Conservation (phyloP, 2,797 vertebrate genomes). For the Cossypha dichroa region DNA sequence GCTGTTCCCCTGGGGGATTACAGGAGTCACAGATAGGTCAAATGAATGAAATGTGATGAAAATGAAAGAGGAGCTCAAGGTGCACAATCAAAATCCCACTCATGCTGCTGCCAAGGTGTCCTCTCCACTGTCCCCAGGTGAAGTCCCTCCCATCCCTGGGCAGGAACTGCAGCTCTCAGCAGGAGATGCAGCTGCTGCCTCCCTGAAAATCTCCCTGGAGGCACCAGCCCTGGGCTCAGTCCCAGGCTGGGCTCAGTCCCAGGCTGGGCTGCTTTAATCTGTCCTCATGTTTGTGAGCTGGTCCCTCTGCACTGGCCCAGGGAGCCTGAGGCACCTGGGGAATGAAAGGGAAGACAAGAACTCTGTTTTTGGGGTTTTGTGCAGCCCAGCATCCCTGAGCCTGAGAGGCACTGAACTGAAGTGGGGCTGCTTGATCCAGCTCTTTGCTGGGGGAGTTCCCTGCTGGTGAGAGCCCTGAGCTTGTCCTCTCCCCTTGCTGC, state of each 20-base stretch:
- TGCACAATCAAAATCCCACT: background rate
- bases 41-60: background rate
- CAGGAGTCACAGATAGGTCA: background rate
- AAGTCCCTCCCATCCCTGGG: background rate
- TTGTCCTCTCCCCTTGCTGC: background rate
- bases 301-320: fast-evolving
- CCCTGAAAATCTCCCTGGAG: background rate
- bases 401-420: background rate
- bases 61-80: background rate
- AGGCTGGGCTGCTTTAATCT: background rate
- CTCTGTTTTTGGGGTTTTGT: background rate
- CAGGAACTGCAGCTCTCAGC: background rate
- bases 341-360: background rate
- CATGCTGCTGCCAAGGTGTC: background rate
- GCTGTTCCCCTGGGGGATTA: background rate
- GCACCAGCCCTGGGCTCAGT: background rate
- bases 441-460: fast-evolving
- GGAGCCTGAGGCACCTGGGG: fast-evolving
- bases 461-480: background rate
- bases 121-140: background rate
- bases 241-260: background rate
- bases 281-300: fast-evolving
- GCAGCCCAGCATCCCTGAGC: fast-evolving
- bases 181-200: background rate
- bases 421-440: background rate